Conservation (phyloP, 2,888 invertebrate genomes). For the Trissolcus japonicus region DNA sequence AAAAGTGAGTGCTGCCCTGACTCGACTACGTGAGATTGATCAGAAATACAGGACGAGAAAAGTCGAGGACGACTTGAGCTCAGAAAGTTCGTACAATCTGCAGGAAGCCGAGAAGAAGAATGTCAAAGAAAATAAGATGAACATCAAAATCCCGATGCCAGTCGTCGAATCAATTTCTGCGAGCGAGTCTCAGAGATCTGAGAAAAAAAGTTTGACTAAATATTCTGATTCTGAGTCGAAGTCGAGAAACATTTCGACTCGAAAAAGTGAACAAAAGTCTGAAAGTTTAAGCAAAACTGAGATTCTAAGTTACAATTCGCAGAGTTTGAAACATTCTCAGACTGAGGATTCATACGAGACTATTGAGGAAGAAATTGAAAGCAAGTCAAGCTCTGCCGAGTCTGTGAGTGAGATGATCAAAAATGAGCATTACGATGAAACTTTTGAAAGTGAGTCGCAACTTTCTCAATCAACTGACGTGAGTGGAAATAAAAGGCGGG, state of each 20-base stretch:
- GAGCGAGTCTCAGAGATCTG: neutral
- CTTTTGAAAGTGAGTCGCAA: constrained; percentile 15
- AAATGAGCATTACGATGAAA: constrained; percentile 18
- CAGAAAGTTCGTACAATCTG: constrained; percentile 15
- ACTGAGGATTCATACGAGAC: neutral
- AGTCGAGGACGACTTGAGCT: constrained; percentile 17
- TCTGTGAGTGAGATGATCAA: constrained; percentile 2
- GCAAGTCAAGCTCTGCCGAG: neutral
- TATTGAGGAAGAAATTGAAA: constrained; percentile 3
- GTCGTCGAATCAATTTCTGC: neutral
- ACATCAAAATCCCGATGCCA: constrained; percentile 28
- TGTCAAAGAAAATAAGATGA: constrained; percentile 14
- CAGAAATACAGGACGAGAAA: constrained; percentile 66
- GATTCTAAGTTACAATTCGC: neutral
- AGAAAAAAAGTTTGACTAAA: neutral
- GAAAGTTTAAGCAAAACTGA: neutral
- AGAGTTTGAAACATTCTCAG: neutral
- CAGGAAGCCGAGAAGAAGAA: neutral
- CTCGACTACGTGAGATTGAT: constrained; percentile 68
- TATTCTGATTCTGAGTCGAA: neutral
- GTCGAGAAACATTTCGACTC: neutral
- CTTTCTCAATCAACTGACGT: too few relatives aligned
- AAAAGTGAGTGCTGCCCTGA: constrained; percentile 66
- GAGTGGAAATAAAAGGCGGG: too few relatives aligned
- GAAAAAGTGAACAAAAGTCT: neutral